phyloP scores from a whole-genome alignment of 2,113 vertebrate species.

The Triplophysa rosa region DNA sequence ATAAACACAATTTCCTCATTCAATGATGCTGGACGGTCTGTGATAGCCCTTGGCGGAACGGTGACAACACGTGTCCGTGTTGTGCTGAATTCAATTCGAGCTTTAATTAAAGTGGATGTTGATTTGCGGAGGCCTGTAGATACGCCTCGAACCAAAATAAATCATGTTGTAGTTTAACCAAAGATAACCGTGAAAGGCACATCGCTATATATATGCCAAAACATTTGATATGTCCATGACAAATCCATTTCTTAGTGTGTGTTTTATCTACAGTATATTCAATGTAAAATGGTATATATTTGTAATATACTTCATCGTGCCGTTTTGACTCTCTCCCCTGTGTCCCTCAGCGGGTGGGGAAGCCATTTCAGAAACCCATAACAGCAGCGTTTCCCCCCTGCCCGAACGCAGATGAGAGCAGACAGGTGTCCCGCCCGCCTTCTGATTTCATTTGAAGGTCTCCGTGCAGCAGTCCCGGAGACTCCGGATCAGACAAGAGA shows the following conservation, averaged over 20 bases:
- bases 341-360: background rate
- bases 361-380: background rate
- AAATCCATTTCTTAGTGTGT: too few species aligned
- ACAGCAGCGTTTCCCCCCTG: background rate
- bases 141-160: background rate
- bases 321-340: background rate
- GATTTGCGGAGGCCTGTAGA: constrained; percentile 2
- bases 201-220: too few species aligned
- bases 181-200: background rate
- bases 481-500: constrained; percentile 59
- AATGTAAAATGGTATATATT: background rate
- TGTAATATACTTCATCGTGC: background rate
- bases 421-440: constrained; percentile 46
- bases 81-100: background rate
- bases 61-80: background rate
- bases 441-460: constrained; percentile 39
- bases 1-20: constrained; percentile 33
- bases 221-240: too few species aligned
- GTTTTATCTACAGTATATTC: background rate
- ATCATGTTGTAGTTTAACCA: background rate
- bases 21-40: background rate
- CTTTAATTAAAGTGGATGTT: background rate
- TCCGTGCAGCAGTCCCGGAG: constrained; percentile 43
- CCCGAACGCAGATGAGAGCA: constrained; percentile 15
- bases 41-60: background rate